These are phyloP conservation scores for Dolichallabes microphthalmus DNA, from an alignment of 2,113 vertebrate genomes.

Conservation along the genomic window DNA sequence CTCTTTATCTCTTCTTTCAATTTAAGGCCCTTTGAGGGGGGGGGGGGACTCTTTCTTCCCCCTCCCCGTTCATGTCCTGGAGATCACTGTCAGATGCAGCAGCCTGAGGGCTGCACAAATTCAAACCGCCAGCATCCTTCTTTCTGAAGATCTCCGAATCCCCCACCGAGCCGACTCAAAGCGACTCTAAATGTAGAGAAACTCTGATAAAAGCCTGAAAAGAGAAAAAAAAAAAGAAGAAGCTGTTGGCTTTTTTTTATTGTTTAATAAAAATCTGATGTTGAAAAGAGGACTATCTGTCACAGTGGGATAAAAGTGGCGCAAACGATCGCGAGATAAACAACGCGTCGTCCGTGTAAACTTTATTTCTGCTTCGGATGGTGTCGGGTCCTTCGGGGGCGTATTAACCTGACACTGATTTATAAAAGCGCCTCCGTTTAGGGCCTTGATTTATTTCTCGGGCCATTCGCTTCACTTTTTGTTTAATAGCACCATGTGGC, in stretches of 20 bases:
- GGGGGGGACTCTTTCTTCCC: background rate
- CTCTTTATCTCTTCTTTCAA: conserved; percentile 35
- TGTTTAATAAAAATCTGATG: conserved; percentile 15
- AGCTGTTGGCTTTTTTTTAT: background rate
- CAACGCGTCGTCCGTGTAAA: conserved; percentile 34
- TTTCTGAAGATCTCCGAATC: background rate
- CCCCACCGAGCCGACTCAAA: background rate
- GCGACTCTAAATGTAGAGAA: background rate
- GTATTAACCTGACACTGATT: conserved; percentile 70
- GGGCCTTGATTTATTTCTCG: conserved; percentile 62
- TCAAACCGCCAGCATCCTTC: conserved; percentile 1
- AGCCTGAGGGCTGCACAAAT: conserved; percentile 16
- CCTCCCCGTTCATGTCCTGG: background rate
- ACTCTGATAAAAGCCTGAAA: conserved; percentile 8
- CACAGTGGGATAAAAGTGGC: background rate
- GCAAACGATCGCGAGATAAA: conserved; percentile 1
- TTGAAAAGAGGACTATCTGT: background rate
- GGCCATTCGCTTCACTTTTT: conserved; percentile 54
- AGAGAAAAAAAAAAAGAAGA: background rate
- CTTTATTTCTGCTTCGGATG: conserved; percentile 54
- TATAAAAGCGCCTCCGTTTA: conserved; percentile 70
- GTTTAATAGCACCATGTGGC: conserved; percentile 66
- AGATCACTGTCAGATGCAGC: conserved; percentile 22
- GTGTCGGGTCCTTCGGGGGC: conserved; percentile 56
- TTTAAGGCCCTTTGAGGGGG: conserved; percentile 32